A percentile compares a stretch with the other conserved stretches of the same genome.
Conservation (phyloP, 1,140 invertebrate species). For the Gonioctena quinquepunctata region DNA sequence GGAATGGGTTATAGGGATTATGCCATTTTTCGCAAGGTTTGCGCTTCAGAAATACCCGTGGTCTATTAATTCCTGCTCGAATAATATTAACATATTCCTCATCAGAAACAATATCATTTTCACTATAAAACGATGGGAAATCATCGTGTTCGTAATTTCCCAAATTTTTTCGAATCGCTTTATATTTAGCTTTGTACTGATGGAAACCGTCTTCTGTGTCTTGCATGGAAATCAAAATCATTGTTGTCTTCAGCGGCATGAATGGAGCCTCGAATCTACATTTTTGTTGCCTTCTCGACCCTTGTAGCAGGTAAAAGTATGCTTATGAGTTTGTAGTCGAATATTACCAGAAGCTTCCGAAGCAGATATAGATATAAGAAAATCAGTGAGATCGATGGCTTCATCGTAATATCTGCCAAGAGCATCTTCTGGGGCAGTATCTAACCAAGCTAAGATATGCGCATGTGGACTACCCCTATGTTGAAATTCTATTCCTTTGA, state of each 20-base stretch:
- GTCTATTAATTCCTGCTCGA: no score
- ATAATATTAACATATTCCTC: no score
- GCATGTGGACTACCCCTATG: constrained; percentile 53
- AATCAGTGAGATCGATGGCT: constrained; percentile 21
- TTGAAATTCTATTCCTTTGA: constrained; percentile 57
- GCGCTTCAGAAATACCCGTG: no score
- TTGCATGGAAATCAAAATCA: constrained; percentile 39
- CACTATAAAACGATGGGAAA: no score
- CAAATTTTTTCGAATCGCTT: constrained; percentile 27
- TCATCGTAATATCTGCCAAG: constrained; percentile 10
- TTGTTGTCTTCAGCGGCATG: constrained; percentile 37
- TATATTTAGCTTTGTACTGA: constrained; percentile 27
- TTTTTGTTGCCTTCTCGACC: constrained; percentile 30
- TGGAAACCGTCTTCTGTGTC: constrained; percentile 23
- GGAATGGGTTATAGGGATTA: no score
- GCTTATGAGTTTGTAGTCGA: constrained; percentile 37
- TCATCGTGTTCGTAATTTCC: no score
- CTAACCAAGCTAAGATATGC: constrained; percentile 45
- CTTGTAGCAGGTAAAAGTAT: constrained; percentile 45
- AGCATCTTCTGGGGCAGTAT: constrained; percentile 33
- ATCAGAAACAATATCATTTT: no score
- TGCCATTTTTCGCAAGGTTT: no score
- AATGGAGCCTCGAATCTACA: constrained; percentile 49
- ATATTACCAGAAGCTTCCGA: constrained; percentile 39
- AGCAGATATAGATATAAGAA: constrained; percentile 32